phyloP scores from a whole-genome alignment of 2,888 invertebrate genomes.

The Alloscopus bannaensis region DNA sequence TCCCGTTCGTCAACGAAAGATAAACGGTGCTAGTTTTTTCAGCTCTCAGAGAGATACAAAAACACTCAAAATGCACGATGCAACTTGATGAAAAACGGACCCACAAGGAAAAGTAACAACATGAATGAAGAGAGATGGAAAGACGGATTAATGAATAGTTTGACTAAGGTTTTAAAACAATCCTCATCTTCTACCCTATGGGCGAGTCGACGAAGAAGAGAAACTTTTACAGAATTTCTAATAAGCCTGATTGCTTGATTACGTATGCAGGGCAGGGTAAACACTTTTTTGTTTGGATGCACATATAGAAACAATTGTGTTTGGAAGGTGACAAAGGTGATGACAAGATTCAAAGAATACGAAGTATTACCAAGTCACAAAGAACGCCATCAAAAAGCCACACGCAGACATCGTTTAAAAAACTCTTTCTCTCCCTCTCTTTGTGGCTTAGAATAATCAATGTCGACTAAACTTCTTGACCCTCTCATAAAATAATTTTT shows the following conservation, averaged over 20 bases:
- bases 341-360: constrained; percentile 55
- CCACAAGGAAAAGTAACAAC: not conserved
- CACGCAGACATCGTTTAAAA: constrained; percentile 48
- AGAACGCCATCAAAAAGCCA: constrained; percentile 46
- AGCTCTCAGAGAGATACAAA: not conserved
- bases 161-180: constrained; percentile 19
- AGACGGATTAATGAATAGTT: constrained; percentile 28
- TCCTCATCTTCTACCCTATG: constrained; percentile 29
- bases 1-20: constrained; percentile 43
- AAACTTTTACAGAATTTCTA: constrained; percentile 55
- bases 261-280: constrained; percentile 56
- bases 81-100: not conserved
- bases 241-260: constrained; percentile 62
- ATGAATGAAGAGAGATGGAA: constrained; percentile 8
- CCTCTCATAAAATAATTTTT: no score
- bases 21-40: constrained; percentile 32
- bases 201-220: constrained; percentile 9
- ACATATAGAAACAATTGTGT: constrained; percentile 7
- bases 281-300: constrained; percentile 26
- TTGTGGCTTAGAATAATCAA: no score
- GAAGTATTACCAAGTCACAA: constrained; percentile 43
- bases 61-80: not conserved
- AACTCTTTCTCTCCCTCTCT: no score
- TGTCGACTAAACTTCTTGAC: no score
- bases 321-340: constrained; percentile 57